These are phyloP conservation scores for Zootermopsis nevadensis DNA, from an alignment of 2,888 invertebrate species.

Conservation along the genomic window DNA sequence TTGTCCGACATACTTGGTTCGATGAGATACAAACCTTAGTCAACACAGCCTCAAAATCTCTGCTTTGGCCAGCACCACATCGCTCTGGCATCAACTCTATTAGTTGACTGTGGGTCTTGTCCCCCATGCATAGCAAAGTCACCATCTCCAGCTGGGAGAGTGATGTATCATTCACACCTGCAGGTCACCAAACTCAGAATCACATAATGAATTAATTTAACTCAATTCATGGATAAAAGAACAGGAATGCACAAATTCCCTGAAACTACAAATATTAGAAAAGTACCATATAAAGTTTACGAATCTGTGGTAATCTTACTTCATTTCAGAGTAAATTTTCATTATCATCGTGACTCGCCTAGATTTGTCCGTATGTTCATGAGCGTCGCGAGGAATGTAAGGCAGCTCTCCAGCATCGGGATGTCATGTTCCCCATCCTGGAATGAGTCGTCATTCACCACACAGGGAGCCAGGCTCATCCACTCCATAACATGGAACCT, in stretches of 20 bases:
- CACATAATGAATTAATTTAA: too few species aligned
- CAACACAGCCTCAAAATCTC: conserved; percentile 88
- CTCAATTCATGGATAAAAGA: too few species aligned
- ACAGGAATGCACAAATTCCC: too few species aligned
- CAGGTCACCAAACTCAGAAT: conserved; percentile 34
- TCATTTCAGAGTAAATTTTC: too few species aligned
- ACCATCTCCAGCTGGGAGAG: conserved; percentile 90
- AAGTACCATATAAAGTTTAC: too few species aligned
- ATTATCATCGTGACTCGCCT: conserved; percentile 72
- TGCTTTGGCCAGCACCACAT: conserved; percentile 90
- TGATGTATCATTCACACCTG: conserved; percentile 72
- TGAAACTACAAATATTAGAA: too few species aligned
- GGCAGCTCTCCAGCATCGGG: conserved; percentile 91
- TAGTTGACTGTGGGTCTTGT: conserved; percentile 95
- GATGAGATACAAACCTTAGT: conserved; percentile 71
- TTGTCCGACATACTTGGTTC: too few species aligned
- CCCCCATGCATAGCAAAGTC: conserved; percentile 90
- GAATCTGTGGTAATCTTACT: too few species aligned
- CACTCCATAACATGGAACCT: conserved; percentile 90
- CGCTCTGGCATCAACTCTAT: conserved; percentile 96
- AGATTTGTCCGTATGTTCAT: conserved; percentile 89
- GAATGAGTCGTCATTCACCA: conserved; percentile 70
- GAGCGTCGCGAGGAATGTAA: conserved; percentile 90
- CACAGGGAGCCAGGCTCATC: conserved; percentile 80
- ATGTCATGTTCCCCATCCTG: conserved; percentile 85